Percentiles rank a stretch among this genome's conserved stretches.
Conservation (phyloP, 2,113 vertebrate species). For the Otis tarda region DNA sequence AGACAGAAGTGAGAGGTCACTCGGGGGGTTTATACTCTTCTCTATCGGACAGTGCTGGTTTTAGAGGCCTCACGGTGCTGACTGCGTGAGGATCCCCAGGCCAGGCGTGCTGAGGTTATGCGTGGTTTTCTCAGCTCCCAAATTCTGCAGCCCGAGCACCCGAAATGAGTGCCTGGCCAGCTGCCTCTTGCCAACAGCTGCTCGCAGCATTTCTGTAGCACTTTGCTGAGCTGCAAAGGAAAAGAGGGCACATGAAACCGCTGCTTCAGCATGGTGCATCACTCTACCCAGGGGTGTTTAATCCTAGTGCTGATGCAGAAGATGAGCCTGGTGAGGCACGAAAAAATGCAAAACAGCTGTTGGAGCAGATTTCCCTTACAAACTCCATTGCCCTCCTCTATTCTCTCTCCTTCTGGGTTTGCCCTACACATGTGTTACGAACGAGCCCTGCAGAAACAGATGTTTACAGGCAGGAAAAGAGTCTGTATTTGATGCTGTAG, state of each 20-base stretch:
- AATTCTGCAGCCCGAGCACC: background rate
- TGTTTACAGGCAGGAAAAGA: background rate
- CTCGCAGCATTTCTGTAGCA: background rate
- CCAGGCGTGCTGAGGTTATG: background rate
- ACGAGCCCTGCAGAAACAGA: constrained; percentile 17
- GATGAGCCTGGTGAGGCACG: background rate
- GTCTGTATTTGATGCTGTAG: constrained; percentile 29
- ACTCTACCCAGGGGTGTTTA: background rate
- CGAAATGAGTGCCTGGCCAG: fast-evolving
- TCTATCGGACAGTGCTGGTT: background rate
- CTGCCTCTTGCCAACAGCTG: background rate
- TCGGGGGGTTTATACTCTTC: background rate
- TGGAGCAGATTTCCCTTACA: background rate
- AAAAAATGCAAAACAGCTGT: background rate
- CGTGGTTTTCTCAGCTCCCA: background rate
- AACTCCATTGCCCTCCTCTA: background rate
- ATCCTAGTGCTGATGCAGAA: background rate
- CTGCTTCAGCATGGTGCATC: background rate
- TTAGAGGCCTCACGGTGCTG: background rate
- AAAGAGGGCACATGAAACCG: background rate
- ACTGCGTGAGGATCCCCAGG: background rate
- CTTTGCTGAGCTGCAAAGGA: background rate
- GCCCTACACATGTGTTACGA: fast-evolving
- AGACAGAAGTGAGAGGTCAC: background rate
- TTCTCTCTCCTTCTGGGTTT: background rate